Conservation (phyloP, 1,140 invertebrate genomes). For the Conus ventricosus region DNA sequence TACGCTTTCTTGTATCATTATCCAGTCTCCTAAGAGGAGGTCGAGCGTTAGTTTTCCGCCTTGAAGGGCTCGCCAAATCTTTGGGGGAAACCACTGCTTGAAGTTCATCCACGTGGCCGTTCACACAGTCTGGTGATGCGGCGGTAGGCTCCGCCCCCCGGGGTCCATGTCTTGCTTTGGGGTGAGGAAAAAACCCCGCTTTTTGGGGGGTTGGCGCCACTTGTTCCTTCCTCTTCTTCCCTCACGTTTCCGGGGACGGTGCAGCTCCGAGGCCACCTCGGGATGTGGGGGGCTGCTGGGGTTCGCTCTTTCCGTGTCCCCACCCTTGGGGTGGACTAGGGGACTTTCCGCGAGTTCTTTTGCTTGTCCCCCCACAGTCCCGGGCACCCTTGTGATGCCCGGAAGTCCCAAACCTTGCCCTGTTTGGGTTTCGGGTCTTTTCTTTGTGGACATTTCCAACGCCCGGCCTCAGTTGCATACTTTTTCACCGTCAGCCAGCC, state of each 20-base stretch:
- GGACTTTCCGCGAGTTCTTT: neutral
- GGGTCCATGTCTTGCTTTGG: neutral
- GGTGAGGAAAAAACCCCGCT: slow-evolving; percentile 10
- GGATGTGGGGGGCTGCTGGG: neutral
- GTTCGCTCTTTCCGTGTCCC: neutral
- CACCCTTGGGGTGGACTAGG: neutral
- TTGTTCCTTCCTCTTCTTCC: neutral
- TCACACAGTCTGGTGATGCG: neutral
- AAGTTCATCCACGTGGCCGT: neutral
- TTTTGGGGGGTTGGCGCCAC: neutral
- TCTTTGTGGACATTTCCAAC: neutral
- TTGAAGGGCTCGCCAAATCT: neutral
- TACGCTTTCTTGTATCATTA: neutral
- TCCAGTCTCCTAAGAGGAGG: neutral
- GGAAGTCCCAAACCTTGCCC: neutral
- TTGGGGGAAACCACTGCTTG: neutral
- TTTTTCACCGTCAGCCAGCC: neutral
- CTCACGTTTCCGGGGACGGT: neutral
- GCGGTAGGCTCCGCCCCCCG: neutral
- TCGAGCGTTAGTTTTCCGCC: neutral
- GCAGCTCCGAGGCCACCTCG: slow-evolving; percentile 4
- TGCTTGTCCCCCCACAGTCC: neutral
- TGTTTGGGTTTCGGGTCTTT: neutral
- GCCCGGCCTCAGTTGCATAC: neutral
- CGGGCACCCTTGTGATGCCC: neutral